Evolutionary conservation across 2,113 vertebrate genomes (phyloP), one percentile per base, ranked within the genome.

Genomic region (Catagonus wagneri): DNA sequence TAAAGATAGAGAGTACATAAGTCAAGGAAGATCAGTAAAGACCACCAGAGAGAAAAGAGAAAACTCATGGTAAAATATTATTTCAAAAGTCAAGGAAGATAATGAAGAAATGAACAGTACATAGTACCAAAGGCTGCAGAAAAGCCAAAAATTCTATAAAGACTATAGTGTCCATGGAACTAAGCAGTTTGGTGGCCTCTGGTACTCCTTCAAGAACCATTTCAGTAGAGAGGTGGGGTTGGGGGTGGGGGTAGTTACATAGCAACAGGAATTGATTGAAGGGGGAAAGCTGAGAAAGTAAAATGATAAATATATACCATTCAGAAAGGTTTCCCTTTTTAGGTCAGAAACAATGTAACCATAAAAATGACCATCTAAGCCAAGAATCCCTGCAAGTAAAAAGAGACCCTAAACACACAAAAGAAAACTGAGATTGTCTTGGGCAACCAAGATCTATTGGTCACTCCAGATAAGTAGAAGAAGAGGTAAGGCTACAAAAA

Each of bases 1-100:
- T 65, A 75, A 83, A 39, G 16, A 90, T 8, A 76, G 25, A 52
- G 6, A 84, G 19, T 25, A 58, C 29, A 95, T 65, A 52, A 83
- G 39, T 54, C 20, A 93, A 4, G n/a, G 29, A 89, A 19, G 12
- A 71, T 90, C 22, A 87, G 50, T 61, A 79, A 32, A 95, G 56
- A 76, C 54, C 20, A 83, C 12, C 4, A 69, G 60, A 81, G 19
- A 92, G 23, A 68, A 68, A 71, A 89, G 17, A 80, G 8, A 83
- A 92, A 76, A 39, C 14, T 8, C 32, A 90, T 22, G 27, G 58
- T 69, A 93, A 86, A 90, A 66, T 25, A 22, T 32, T 90, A 60
- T 58, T 94, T 80, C 23, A 75, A 44, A 95, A 89, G 50, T 74
- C 58, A 96, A 88, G 36, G 61, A 75, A 52, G 6, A 76, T 23